Percentiles rank a stretch among this genome's conserved stretches.
Evolutionary conservation across 2,888 invertebrate species (phyloP).

Genomic region (Ctenicera cuprea): DNA sequence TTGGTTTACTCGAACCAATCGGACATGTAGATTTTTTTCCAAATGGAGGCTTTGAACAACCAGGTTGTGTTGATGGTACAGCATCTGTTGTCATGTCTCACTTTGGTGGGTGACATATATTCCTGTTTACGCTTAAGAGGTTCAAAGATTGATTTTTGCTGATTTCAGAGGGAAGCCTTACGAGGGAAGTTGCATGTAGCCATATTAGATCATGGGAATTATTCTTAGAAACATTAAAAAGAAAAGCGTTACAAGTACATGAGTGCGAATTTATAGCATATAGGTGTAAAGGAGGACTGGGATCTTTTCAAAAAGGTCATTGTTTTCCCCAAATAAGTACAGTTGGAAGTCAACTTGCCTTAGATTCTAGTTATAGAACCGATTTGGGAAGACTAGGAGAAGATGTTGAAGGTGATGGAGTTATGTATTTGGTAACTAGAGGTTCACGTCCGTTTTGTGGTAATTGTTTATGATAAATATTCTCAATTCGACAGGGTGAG

Average conservation of each 20-base stretch:
- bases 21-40: conserved; percentile 79
- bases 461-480: conserved; percentile 59
- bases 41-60: conserved; percentile 78
- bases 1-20: conserved; percentile 76
- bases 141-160: neutral
- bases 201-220: conserved; percentile 76
- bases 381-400: conserved; percentile 69
- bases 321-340: conserved; percentile 73
- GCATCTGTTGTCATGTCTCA: conserved; percentile 76
- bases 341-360: conserved; percentile 62
- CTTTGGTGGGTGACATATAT: conserved; percentile 74
- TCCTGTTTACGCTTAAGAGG: neutral
- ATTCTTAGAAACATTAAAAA: conserved; percentile 74
- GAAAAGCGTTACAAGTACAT: conserved; percentile 62
- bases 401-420: conserved; percentile 72
- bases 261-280: conserved; percentile 75
- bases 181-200: conserved; percentile 75
- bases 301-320: conserved; percentile 73
- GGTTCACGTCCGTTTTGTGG: conserved; percentile 75
- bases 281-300: conserved; percentile 74
- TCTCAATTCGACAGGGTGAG: conserved; percentile 42
- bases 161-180: conserved; percentile 71
- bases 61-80: conserved; percentile 76
- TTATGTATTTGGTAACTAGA: conserved; percentile 75
- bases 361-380: conserved; percentile 62